Conservation (phyloP, 2,888 invertebrate species). For the Panzeria rudis region DNA sequence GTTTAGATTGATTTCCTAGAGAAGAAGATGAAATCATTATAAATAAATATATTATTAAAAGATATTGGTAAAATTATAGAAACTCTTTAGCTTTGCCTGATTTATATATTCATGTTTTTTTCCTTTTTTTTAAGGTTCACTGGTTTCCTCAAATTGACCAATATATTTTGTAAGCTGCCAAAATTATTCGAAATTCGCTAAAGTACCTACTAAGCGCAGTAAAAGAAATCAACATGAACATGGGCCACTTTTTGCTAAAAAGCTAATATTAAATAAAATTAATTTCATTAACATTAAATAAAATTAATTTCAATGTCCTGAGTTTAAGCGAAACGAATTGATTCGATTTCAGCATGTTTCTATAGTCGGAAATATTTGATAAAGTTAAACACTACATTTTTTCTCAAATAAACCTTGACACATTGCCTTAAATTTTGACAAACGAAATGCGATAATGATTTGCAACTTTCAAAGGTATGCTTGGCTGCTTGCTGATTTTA, state of each 20-base stretch:
- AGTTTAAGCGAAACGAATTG: neutral
- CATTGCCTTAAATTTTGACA: too few species aligned
- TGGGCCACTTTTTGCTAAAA: conserved; percentile 42
- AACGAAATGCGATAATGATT: too few species aligned
- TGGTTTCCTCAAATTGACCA: neutral
- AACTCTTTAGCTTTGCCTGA: neutral
- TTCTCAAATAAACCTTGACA: too few species aligned
- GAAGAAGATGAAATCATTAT: neutral
- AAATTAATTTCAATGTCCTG: neutral
- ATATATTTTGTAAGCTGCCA: neutral
- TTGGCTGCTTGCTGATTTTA: too few species aligned
- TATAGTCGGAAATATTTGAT: too few species aligned
- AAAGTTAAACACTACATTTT: too few species aligned
- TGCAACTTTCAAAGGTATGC: too few species aligned
- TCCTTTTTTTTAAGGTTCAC: neutral
- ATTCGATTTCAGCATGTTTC: too few species aligned
- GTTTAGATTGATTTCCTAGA: conserved; percentile 18
- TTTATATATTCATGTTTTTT: neutral
- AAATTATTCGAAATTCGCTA: neutral
- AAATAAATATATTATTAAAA: neutral
- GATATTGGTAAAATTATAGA: neutral
- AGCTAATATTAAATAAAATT: conserved; percentile 41
- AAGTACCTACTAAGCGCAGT: conserved; percentile 1
- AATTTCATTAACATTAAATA: conserved; percentile 19
- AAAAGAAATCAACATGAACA: neutral